These are phyloP conservation scores for Scotopteryx bipunctaria DNA, from an alignment of 2,888 invertebrate genomes.

Conservation along the genomic window DNA sequence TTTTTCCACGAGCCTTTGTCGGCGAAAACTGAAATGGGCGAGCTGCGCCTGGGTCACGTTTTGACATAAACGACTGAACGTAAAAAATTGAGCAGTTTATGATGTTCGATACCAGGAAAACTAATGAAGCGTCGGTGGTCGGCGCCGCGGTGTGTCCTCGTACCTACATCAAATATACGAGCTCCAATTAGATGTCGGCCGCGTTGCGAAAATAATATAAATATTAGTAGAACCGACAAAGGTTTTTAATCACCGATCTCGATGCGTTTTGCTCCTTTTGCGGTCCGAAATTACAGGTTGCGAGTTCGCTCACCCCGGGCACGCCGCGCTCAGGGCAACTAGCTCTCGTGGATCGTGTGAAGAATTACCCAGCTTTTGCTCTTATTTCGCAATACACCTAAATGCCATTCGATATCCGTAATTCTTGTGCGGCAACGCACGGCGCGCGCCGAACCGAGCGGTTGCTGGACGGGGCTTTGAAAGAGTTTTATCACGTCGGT, in stretches of 20 bases:
- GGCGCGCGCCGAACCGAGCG: slow-evolving; percentile 39
- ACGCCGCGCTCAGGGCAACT: slow-evolving; percentile 79
- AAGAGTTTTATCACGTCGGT: slow-evolving; percentile 38
- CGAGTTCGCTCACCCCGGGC: slow-evolving; percentile 78
- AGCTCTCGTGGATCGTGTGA: slow-evolving; percentile 79
- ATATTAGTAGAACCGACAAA: slow-evolving; percentile 84
- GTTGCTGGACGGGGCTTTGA: slow-evolving; percentile 31
- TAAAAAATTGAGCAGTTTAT: slow-evolving; percentile 73
- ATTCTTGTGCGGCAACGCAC: slow-evolving; percentile 56
- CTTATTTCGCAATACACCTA: slow-evolving; percentile 70
- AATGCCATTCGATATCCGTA: slow-evolving; percentile 76
- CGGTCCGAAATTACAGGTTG: slow-evolving; percentile 83
- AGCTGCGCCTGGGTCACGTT: slow-evolving; percentile 61
- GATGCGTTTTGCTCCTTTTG: slow-evolving; percentile 79
- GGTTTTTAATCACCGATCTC: slow-evolving; percentile 83
- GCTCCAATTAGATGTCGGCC: slow-evolving; percentile 81
- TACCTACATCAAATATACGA: slow-evolving; percentile 71
- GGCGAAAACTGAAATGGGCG: slow-evolving; percentile 41
- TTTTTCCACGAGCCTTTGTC: slow-evolving; percentile 64
- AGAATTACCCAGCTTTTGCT: slow-evolving; percentile 77
- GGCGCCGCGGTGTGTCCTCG: slow-evolving; percentile 56
- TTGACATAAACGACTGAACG: slow-evolving; percentile 63
- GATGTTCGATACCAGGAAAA: slow-evolving; percentile 77
- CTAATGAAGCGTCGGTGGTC: slow-evolving; percentile 77
- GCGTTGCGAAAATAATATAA: slow-evolving; percentile 81